Evolutionary conservation across 37 sponge, comb jelly and placozoan genomes (phyloP).

Genomic region (Theonella swinhoei): DNA sequence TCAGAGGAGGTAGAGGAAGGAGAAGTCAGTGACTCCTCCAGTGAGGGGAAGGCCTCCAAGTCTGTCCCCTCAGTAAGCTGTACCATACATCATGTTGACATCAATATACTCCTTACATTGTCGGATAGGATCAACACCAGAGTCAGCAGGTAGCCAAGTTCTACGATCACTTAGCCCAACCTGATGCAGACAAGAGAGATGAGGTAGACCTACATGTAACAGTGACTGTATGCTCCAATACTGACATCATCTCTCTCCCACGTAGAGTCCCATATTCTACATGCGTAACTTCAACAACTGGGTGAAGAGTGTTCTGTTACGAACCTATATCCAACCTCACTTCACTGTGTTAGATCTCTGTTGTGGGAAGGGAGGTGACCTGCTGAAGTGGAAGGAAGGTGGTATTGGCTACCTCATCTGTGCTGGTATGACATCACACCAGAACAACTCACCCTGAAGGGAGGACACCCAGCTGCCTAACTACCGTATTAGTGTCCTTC

Average conservation of each 20-base stretch:
- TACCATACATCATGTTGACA: neutral
- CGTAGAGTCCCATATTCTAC: constrained; percentile 85
- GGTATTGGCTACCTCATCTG: constrained; percentile 77
- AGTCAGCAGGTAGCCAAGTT: constrained; percentile 56
- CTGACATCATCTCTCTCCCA: neutral
- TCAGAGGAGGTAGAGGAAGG: constrained; percentile 37
- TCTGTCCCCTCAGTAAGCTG: neutral
- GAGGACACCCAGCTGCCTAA: no score
- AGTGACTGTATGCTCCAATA: neutral
- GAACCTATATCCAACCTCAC: constrained; percentile 57
- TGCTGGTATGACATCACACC: constrained; percentile 66
- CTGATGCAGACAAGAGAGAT: constrained; percentile 65
- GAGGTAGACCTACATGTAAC: constrained; percentile 28
- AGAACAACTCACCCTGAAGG: neutral
- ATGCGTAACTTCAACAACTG: constrained; percentile 99
- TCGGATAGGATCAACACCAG: neutral
- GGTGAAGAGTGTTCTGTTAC: constrained; percentile 97
- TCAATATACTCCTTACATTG: neutral
- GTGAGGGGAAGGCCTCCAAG: neutral
- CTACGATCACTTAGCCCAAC: constrained; percentile 70
- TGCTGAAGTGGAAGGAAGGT: constrained; percentile 96
- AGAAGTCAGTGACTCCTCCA: constrained; percentile 45
- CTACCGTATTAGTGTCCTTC: neutral
- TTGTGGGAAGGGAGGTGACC: constrained; percentile 99
- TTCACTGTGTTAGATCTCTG: constrained; percentile 89